phyloP scores from a whole-genome alignment of 2,113 vertebrate genomes.

The Theristicus caerulescens region DNA sequence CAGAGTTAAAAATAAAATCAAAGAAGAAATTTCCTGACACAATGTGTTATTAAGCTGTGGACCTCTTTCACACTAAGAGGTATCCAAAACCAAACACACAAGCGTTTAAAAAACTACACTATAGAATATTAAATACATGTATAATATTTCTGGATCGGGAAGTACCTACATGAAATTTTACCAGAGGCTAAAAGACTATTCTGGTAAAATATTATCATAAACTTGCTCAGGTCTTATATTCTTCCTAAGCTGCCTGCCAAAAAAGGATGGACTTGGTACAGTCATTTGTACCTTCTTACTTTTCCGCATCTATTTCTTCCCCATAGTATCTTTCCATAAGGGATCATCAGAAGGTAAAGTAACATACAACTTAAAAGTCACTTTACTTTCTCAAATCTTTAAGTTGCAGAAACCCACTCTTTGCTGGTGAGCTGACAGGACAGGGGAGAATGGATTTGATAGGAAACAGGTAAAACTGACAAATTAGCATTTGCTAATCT shows the following conservation, averaged over 20 bases:
- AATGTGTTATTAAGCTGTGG: neutral
- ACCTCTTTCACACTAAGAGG: neutral
- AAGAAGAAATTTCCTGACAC: neutral
- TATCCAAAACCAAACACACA: neutral
- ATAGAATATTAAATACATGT: accelerated
- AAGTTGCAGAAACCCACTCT: neutral
- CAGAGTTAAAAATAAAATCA: neutral
- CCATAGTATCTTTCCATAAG: neutral
- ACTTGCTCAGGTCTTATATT: neutral
- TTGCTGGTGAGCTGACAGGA: neutral
- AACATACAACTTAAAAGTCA: neutral
- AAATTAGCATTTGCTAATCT: neutral
- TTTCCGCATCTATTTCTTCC: neutral
- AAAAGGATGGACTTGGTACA: neutral
- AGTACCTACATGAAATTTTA: neutral
- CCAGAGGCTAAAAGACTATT: neutral
- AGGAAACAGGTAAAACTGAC: neutral
- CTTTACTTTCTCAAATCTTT: neutral
- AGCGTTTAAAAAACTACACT: neutral
- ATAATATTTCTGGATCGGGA: neutral
- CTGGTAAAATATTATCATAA: neutral
- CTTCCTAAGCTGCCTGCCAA: neutral
- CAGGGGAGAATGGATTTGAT: neutral
- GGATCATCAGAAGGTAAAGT: neutral
- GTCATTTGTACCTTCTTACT: neutral